Conservation (phyloP, 2,113 vertebrate genomes). For the Grantiella picta region DNA sequence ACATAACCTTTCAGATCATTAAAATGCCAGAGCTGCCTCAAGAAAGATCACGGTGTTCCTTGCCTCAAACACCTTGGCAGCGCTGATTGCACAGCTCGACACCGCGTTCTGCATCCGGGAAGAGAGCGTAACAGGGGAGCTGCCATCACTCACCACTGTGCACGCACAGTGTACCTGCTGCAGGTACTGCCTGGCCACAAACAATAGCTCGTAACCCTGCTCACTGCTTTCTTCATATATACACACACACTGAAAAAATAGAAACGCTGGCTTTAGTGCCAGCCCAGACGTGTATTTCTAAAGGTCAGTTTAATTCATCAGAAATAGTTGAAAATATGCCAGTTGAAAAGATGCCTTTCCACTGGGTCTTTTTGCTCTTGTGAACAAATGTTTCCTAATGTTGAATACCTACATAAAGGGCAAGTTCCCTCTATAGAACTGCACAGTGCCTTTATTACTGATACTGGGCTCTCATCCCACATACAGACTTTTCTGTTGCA, state of each 20-base stretch:
- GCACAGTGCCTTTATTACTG: background rate
- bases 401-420: constrained; percentile 1
- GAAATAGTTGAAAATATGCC: constrained; percentile 5
- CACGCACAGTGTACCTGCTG: background rate
- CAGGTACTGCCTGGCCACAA: background rate
- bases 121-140: background rate
- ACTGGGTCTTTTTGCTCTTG: constrained; percentile 35
- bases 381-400: constrained; percentile 6
- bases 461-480: background rate
- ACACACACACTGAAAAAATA: background rate
- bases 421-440: background rate
- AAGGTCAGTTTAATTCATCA: constrained; percentile 51
- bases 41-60: background rate
- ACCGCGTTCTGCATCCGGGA: background rate
- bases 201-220: background rate
- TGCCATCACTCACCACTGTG: background rate
- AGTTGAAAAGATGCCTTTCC: constrained; percentile 19
- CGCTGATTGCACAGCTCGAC: background rate
- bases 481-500: background rate
- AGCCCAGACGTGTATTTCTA: background rate
- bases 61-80: background rate
- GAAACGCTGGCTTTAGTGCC: background rate
- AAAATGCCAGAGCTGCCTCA: background rate
- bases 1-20: background rate
- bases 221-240: background rate